Percentiles rank a stretch among this genome's conserved stretches.
Conservation (phyloP, 2,797 vertebrate genomes). For the Sarcoramphus papa region DNA sequence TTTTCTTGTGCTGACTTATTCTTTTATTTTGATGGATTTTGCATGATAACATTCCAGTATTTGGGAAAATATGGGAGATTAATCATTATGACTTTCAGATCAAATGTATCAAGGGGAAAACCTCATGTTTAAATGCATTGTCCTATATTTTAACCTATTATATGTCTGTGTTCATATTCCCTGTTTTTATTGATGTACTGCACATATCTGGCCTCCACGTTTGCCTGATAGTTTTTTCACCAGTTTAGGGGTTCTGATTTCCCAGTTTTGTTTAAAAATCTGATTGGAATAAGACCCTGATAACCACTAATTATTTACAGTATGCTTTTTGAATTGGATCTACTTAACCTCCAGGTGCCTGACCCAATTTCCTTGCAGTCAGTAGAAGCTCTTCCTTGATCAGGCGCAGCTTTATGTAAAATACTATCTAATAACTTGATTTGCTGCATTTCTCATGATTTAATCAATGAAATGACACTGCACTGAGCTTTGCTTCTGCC, state of each 20-base stretch:
- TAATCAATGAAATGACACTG: neutral
- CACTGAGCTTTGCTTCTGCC: neutral
- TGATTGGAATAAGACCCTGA: neutral
- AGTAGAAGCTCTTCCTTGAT: neutral
- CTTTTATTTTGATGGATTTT: slow-evolving; percentile 24
- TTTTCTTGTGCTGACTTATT: neutral
- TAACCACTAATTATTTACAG: neutral
- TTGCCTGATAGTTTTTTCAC: neutral
- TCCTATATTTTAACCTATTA: slow-evolving; percentile 60
- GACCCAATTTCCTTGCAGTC: neutral
- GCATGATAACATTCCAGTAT: neutral
- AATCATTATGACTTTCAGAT: neutral
- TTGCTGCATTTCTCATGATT: neutral
- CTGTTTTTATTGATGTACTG: slow-evolving; percentile 34
- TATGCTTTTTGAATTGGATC: neutral
- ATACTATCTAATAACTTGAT: neutral
- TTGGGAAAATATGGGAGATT: neutral
- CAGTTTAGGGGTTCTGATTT: neutral
- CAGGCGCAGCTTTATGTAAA: neutral
- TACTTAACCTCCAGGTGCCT: neutral
- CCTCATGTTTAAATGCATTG: slow-evolving; percentile 22
- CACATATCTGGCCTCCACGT: slow-evolving; percentile 22
- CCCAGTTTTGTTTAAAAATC: neutral
- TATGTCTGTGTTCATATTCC: slow-evolving; percentile 51
- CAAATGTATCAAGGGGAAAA: neutral